phyloP scores from a whole-genome alignment of 2,113 vertebrate genomes.

The Nothocercus nigrocapillus region DNA sequence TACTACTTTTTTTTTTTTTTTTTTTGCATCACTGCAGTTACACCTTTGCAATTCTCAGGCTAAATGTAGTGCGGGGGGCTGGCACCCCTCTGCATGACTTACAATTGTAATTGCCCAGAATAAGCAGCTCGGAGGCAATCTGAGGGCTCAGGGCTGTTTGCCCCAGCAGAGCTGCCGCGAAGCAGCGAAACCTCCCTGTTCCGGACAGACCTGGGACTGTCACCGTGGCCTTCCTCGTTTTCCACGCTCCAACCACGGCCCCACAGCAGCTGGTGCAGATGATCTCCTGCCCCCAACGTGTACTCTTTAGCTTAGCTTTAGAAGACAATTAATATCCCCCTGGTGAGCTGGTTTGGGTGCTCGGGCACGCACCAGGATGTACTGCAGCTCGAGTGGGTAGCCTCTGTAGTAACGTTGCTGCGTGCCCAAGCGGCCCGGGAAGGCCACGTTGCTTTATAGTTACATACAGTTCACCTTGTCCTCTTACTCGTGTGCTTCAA shows the following conservation, averaged over 20 bases:
- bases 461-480: neutral
- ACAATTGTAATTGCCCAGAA: neutral
- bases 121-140: neutral
- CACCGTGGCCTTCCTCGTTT: neutral
- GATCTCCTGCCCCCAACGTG: neutral
- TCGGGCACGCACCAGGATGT: neutral
- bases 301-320: neutral
- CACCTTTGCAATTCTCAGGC: slow-evolving; percentile 18
- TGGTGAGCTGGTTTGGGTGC: neutral
- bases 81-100: neutral
- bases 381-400: neutral
- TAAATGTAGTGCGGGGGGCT: neutral
- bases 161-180: rapidly evolving
- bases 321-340: neutral
- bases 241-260: neutral
- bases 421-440: rapidly evolving
- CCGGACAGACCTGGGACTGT: rapidly evolving
- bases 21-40: neutral
- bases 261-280: neutral
- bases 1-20: neutral
- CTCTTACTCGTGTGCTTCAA: neutral
- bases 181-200: neutral
- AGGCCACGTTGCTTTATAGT: neutral
- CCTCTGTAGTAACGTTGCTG: neutral
- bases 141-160: neutral